Conservation (phyloP, 2,113 vertebrate species). For the Chaetodon trifascialis region DNA sequence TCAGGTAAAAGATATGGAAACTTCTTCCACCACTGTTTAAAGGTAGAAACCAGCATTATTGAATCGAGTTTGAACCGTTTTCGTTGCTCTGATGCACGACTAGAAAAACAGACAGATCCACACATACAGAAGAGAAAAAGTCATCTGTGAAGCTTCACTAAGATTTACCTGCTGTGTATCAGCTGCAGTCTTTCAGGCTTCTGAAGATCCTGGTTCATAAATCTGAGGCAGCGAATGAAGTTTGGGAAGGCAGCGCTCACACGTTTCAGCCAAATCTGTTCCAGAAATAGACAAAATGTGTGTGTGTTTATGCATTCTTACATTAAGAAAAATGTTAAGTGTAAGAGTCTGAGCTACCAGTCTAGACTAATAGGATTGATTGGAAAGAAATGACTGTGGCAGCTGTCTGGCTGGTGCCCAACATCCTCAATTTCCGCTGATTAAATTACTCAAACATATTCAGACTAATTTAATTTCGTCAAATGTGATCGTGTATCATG, state of each 20-base stretch:
- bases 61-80: background rate
- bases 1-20: background rate
- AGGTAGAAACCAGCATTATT: background rate
- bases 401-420: conserved; percentile 44
- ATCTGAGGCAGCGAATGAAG: conserved; percentile 1
- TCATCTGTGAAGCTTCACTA: background rate
- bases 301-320: conserved; percentile 4
- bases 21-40: background rate
- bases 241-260: background rate
- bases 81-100: background rate
- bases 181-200: background rate
- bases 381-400: conserved; percentile 44
- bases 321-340: conserved; percentile 1
- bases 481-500: background rate
- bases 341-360: conserved; percentile 7
- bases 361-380: conserved; percentile 26
- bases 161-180: conserved; percentile 22
- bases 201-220: conserved; percentile 7
- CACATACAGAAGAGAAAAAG: background rate
- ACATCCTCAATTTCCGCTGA: conserved; percentile 50
- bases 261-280: conserved; percentile 14
- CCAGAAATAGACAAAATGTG: background rate
- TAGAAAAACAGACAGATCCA: background rate
- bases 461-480: conserved; percentile 37
- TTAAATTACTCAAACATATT: conserved; percentile 21